Conservation (phyloP, 2,113 vertebrate species). For the Micronycteris hirsuta region DNA sequence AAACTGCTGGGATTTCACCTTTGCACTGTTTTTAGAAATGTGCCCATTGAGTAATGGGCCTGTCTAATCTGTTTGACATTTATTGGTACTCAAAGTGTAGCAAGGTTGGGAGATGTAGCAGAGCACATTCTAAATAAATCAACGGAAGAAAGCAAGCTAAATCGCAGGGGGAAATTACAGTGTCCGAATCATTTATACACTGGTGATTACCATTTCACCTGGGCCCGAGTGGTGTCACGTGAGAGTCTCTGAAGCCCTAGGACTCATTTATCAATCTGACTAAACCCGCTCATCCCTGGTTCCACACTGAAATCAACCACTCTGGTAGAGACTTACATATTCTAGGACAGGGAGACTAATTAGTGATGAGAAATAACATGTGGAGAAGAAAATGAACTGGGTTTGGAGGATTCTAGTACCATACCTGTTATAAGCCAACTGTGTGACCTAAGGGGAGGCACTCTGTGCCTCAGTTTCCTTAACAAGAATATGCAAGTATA, state of each 20-base stretch:
- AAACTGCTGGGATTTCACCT: conserved; percentile 69
- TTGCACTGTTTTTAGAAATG: conserved; percentile 63
- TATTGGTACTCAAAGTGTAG: conserved; percentile 65
- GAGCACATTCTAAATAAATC: conserved; percentile 72
- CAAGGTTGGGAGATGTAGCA: conserved; percentile 62
- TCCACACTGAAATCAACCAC: conserved; percentile 46
- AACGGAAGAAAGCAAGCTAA: conserved; percentile 55
- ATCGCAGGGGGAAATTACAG: conserved; percentile 67
- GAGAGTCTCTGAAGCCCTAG: conserved; percentile 37
- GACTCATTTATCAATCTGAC: conserved; percentile 41
- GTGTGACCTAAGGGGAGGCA: not conserved
- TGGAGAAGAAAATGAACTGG: not conserved
- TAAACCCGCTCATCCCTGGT: conserved; percentile 50
- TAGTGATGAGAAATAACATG: conserved; percentile 48
- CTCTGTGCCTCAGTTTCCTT: not conserved
- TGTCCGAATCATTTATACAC: conserved; percentile 68
- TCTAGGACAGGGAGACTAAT: conserved; percentile 64
- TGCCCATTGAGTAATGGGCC: conserved; percentile 65
- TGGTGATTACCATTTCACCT: conserved; percentile 71
- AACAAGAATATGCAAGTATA: not conserved
- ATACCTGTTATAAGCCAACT: not conserved
- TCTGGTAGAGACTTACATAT: conserved; percentile 18
- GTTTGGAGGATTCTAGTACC: not conserved
- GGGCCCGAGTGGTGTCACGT: conserved; percentile 55
- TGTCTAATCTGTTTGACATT: conserved; percentile 69